These are phyloP conservation scores for Syrrhaptes paradoxus DNA, from an alignment of 2,113 vertebrate genomes.

Conservation along the genomic window DNA sequence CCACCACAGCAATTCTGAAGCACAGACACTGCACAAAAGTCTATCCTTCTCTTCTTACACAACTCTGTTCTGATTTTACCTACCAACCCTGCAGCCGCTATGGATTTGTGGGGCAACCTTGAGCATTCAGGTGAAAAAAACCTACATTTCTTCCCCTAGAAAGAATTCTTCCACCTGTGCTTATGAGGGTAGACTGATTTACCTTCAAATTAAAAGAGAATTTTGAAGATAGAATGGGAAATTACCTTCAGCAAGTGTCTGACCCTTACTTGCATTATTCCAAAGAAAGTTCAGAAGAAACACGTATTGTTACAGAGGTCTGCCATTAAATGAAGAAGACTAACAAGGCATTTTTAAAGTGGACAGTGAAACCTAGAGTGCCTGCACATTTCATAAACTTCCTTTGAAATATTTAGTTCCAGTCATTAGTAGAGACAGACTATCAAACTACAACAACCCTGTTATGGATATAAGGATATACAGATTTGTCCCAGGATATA, in stretches of 20 bases:
- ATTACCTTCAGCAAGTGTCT: not conserved
- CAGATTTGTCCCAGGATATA: not conserved
- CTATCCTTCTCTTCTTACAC: not conserved
- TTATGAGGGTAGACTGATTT: not conserved
- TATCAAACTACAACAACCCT: not conserved
- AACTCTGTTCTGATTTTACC: not conserved
- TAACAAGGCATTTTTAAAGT: not conserved
- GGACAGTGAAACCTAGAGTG: not conserved
- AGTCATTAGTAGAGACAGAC: not conserved
- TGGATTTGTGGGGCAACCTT: not conserved
- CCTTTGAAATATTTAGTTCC: not conserved
- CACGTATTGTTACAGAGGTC: not conserved
- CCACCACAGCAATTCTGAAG: not conserved
- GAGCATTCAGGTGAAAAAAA: not conserved
- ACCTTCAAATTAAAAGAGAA: not conserved
- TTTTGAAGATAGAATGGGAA: not conserved
- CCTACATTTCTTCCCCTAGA: not conserved
- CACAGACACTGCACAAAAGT: not conserved
- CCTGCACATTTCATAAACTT: conserved; percentile 6
- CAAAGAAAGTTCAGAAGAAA: not conserved
- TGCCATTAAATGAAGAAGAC: not conserved
- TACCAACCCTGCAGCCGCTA: not conserved
- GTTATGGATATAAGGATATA: not conserved
- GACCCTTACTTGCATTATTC: not conserved
- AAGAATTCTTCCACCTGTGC: accelerated